These are phyloP conservation scores for Triplophysa yarkandensis DNA, from an alignment of 2,797 vertebrate species.

Conservation along the genomic window DNA sequence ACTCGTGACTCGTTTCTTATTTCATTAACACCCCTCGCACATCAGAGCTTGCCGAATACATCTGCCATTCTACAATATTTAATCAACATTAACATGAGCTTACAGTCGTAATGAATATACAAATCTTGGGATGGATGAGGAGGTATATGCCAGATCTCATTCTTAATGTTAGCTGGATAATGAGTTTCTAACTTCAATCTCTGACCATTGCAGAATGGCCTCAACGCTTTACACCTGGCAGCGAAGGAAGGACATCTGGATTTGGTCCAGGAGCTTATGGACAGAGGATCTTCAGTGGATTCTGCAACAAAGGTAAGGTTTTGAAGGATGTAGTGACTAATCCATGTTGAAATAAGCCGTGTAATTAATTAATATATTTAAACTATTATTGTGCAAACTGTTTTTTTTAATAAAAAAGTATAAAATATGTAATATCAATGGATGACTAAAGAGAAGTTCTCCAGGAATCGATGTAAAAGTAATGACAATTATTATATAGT, in stretches of 20 bases:
- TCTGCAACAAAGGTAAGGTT: slow-evolving; percentile 90
- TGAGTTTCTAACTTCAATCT: not conserved
- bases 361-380: too few species aligned
- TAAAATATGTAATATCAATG: too few species aligned
- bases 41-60: slow-evolving; percentile 51
- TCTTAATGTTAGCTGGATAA: not conserved
- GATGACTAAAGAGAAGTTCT: too few species aligned
- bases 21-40: slow-evolving; percentile 59
- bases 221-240: slow-evolving; percentile 95
- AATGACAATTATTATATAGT: too few species aligned
- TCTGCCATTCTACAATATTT: slow-evolving; percentile 52
- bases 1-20: slow-evolving; percentile 8
- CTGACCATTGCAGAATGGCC: slow-evolving; percentile 86
- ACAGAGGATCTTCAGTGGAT: slow-evolving; percentile 89
- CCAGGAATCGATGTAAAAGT: too few species aligned
- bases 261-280: slow-evolving; percentile 93
- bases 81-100: slow-evolving; percentile 20
- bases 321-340: not conserved
- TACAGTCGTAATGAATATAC: slow-evolving; percentile 1
- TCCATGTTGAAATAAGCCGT: too few species aligned
- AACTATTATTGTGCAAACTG: too few species aligned
- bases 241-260: slow-evolving; percentile 97
- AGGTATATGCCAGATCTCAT: slow-evolving; percentile 28
- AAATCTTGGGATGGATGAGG: slow-evolving; percentile 36
- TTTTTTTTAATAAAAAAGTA: too few species aligned